Evolutionary conservation across 2,797 vertebrate genomes (phyloP), one percentile per base, ranked within the genome.

Genomic region (Alauda arvensis): DNA sequence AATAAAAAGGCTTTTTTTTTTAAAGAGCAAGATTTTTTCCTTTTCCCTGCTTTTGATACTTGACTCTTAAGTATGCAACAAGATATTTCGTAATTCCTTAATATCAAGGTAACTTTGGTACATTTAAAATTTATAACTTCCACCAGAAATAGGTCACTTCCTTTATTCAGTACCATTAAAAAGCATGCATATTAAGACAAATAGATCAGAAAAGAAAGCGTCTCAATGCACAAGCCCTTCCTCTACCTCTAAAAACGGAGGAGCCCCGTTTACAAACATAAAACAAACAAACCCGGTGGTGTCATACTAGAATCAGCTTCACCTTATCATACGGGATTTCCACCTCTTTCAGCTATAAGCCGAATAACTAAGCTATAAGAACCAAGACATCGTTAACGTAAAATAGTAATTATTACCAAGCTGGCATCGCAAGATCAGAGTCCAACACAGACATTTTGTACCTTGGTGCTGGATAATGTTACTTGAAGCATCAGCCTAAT

Each of bases 401-500:
- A 82, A 91, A 75, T 31, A 77, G 61, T 65, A 89, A 89, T 77
- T 82, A 86, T 46, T 33, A 84, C n/a, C 72, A 71, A 83, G 45
- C 76, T 66, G 78, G 77, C 66, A 90, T 67, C 81, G 33, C 71
- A 85, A 79, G 77, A 81, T 67, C 88, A 91, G 88, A 95, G 91
- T 75, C 89, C 94, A 78, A 89, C 63, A 92, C 53, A 94, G 83
- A 84, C 77, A 83, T 81, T 85, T 89, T 93, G 94, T 93, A 95
- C 92, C 94, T 95, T 56, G 87, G 60, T 83, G 94, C 88, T 82
- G 91, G 93, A 68, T 75, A 93, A 70, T 84, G 93, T 88, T 91
- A 95, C 92, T 93, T 80, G 89, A 88, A 91, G 92, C 88, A 91
- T 93, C 93, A 90, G 80, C 81, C 90, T 94, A 94, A 95, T 79